These are phyloP conservation scores for Streptopelia turtur DNA, from an alignment of 2,797 vertebrate species.

Conservation along the genomic window DNA sequence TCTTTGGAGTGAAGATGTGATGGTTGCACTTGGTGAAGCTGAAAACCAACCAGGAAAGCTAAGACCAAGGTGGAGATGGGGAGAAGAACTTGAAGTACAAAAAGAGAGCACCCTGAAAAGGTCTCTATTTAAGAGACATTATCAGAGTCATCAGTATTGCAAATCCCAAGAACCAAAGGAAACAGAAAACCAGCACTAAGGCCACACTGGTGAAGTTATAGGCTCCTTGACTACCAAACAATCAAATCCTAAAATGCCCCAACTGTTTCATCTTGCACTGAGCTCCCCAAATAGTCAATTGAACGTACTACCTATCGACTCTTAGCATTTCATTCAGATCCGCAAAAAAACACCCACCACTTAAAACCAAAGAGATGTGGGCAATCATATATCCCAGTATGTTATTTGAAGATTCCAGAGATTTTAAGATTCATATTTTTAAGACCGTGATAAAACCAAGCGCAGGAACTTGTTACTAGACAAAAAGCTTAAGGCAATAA, in stretches of 20 bases:
- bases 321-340: not conserved
- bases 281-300: not conserved
- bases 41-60: not conserved
- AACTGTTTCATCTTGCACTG: not conserved
- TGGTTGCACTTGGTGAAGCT: not conserved
- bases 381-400: not conserved
- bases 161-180: not conserved
- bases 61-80: fast-evolving
- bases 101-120: not conserved
- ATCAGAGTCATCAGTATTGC: not conserved
- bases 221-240: not conserved
- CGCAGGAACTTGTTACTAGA: not conserved
- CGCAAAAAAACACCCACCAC: not conserved
- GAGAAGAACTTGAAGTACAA: not conserved
- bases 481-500: not conserved
- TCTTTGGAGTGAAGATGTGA: not conserved
- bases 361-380: not conserved
- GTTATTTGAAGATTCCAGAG: not conserved
- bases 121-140: not conserved
- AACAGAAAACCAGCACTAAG: not conserved
- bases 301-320: not conserved
- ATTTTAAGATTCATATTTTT: not conserved
- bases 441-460: not conserved
- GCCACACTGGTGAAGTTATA: not conserved
- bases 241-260: not conserved